A percentile compares a stretch with the other conserved stretches of the same genome.
These are phyloP conservation scores for Myotis daubentonii DNA, from an alignment of 2,797 vertebrate genomes.

Conservation along the genomic window DNA sequence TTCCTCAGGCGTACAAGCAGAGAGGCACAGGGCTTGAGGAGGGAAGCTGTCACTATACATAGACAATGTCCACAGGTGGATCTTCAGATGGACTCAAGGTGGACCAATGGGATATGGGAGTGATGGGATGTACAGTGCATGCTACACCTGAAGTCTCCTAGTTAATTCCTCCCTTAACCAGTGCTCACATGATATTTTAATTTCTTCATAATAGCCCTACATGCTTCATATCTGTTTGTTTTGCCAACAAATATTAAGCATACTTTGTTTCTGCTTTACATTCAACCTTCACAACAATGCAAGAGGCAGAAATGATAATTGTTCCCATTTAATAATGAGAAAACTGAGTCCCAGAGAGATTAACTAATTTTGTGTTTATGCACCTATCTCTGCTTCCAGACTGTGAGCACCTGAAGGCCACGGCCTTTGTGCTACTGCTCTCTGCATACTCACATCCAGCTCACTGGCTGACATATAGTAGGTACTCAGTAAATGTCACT, in stretches of 20 bases:
- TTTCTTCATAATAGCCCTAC: background rate
- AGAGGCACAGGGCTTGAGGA: background rate
- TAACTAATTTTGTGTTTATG: background rate
- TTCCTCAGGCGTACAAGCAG: background rate
- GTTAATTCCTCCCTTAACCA: background rate
- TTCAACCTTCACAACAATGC: background rate
- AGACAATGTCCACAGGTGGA: background rate
- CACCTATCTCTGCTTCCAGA: background rate
- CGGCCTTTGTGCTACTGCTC: background rate
- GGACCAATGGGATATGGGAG: too few relatives aligned
- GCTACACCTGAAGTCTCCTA: accelerated
- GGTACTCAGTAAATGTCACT: background rate
- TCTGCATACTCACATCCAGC: background rate
- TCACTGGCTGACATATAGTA: background rate
- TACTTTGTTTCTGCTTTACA: background rate
- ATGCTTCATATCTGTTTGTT: background rate
- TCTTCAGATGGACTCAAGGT: background rate
- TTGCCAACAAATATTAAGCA: background rate
- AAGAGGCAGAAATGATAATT: background rate
- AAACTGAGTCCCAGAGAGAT: background rate
- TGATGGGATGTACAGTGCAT: accelerated
- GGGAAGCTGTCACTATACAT: too few relatives aligned
- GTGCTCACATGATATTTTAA: background rate
- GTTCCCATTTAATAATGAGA: background rate
- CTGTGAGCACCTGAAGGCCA: background rate